A percentile compares a stretch with the other conserved stretches of the same genome.
phyloP scores from a whole-genome alignment of 2,797 vertebrate species.

The Poeciliopsis turneri region DNA sequence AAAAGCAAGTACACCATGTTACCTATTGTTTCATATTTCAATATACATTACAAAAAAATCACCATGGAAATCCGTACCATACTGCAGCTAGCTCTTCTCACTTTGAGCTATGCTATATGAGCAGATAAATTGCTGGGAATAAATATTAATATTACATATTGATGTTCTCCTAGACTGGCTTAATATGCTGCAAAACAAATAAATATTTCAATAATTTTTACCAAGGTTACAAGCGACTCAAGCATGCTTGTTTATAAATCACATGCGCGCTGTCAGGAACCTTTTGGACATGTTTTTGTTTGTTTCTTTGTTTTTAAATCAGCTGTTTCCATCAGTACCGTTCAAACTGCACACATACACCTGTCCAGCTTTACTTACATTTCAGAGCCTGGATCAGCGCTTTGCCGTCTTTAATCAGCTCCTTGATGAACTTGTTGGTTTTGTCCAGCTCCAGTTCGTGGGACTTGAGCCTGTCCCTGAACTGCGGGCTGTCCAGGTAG shows the following conservation, averaged over 20 bases:
- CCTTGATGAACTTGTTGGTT: conserved; percentile 88
- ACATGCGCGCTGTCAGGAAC: not conserved
- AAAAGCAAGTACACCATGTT: not conserved
- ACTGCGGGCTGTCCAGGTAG: conserved; percentile 86
- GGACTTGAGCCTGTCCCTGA: conserved; percentile 84
- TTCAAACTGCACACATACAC: not conserved
- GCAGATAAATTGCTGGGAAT: not conserved
- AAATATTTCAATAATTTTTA: not conserved
- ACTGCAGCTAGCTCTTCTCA: not conserved
- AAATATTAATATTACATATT: not conserved
- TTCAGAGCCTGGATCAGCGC: conserved; percentile 84
- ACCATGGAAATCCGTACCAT: not conserved
- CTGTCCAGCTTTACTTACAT: conserved; percentile 72
- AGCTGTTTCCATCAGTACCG: not conserved
- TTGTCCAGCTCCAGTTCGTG: conserved; percentile 86
- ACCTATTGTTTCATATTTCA: not conserved
- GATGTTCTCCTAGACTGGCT: not conserved
- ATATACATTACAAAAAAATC: not conserved
- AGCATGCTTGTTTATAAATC: not conserved
- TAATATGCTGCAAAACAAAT: not conserved
- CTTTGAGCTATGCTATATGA: not conserved
- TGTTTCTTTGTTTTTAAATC: not conserved
- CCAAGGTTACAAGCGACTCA: not conserved
- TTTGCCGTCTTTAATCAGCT: conserved; percentile 87
- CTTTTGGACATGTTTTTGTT: not conserved